phyloP scores from a whole-genome alignment of 2,113 vertebrate genomes.

The Chloropsis hardwickii region DNA sequence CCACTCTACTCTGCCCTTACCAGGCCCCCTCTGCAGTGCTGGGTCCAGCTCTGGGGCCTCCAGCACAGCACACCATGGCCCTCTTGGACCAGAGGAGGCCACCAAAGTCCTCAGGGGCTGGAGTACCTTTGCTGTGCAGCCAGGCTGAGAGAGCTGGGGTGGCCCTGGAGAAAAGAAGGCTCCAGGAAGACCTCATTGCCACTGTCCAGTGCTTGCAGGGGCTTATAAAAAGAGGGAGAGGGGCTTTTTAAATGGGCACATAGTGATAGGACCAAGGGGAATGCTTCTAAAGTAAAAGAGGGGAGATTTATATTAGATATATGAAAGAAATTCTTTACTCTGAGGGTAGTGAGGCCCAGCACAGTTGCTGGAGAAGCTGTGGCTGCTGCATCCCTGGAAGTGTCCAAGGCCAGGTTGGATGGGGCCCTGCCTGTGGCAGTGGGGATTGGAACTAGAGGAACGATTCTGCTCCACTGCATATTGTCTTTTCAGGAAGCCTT shows the following conservation, averaged over 20 bases:
- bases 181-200: neutral
- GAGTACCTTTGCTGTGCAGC: neutral
- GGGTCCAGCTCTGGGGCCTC: neutral
- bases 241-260: neutral
- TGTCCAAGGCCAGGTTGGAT: neutral
- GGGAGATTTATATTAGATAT: neutral
- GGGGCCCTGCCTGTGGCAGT: neutral
- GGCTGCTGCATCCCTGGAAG: neutral
- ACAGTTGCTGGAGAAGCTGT: neutral
- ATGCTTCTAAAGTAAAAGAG: neutral
- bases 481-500: neutral
- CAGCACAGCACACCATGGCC: neutral
- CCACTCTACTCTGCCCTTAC: neutral
- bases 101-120: neutral
- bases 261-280: too few relatives aligned
- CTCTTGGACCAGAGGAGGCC: neutral
- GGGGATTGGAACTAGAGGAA: neutral
- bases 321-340: neutral
- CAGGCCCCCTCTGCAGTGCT: neutral
- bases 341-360: neutral
- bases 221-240: neutral
- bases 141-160: neutral
- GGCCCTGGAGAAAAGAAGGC: neutral
- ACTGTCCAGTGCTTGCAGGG: neutral
- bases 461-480: neutral